Conservation (phyloP, 2,113 vertebrate genomes). For the Siphamia tubifer region DNA sequence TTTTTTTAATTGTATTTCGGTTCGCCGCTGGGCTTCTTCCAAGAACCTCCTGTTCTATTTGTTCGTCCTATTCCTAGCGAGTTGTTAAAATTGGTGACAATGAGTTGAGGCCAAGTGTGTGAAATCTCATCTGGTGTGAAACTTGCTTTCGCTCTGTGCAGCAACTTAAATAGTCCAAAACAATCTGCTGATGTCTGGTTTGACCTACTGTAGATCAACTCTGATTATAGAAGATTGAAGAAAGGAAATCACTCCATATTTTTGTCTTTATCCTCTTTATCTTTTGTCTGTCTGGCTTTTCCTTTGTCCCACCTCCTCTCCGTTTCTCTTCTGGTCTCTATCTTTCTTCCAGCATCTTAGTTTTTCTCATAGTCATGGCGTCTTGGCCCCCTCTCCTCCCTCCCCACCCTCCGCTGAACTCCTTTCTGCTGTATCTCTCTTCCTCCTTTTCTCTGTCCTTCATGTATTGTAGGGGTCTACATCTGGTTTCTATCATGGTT, state of each 20-base stretch:
- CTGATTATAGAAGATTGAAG: conserved; percentile 40
- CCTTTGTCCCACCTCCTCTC: neutral
- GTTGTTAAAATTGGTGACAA: neutral
- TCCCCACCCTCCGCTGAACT: neutral
- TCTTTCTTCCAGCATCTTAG: conserved; percentile 12
- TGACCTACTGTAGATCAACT: conserved; percentile 29
- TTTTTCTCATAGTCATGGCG: conserved; percentile 16
- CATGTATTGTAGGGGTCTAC: conserved; percentile 27
- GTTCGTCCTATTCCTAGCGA: neutral
- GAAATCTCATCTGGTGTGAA: neutral
- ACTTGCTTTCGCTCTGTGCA: neutral
- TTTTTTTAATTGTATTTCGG: no score
- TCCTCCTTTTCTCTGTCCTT: conserved; percentile 9
- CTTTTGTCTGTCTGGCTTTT: conserved; percentile 15
- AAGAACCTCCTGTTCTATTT: neutral
- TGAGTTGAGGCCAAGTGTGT: neutral
- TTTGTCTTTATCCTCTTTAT: conserved; percentile 5
- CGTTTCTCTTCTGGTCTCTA: neutral
- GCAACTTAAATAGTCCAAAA: neutral
- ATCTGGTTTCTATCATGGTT: conserved; percentile 76
- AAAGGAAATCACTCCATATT: conserved; percentile 34
- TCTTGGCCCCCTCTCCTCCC: conserved; percentile 16
- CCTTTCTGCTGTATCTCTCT: neutral
- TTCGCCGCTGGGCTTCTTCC: no score
- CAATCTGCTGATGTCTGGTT: neutral